phyloP scores from a whole-genome alignment of 2,888 invertebrate species.

The Euzophera pinguis region DNA sequence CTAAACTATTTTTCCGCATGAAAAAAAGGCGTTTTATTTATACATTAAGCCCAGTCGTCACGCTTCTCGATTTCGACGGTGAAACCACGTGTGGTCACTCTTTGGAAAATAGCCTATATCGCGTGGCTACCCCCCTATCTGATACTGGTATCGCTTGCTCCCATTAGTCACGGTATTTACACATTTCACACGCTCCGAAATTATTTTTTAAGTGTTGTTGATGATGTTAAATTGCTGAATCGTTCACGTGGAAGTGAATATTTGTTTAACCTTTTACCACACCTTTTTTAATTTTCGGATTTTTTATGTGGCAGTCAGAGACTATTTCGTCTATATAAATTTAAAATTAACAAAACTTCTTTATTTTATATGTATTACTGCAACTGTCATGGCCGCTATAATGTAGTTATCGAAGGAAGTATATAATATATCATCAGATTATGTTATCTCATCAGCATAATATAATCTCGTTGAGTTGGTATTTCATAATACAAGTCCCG shows the following conservation, averaged over 20 bases:
- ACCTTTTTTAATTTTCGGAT: no score
- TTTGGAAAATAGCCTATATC: constrained; percentile 57
- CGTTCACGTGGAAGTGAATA: not conserved
- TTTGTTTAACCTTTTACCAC: not conserved
- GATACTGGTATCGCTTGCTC: constrained; percentile 47
- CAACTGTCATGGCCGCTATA: no score
- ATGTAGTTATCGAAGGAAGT: no score
- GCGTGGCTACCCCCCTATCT: constrained; percentile 48
- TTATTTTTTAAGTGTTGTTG: constrained; percentile 9
- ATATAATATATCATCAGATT: no score
- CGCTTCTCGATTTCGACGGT: constrained; percentile 32
- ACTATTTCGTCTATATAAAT: no score
- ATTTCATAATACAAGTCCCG: no score
- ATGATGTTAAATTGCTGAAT: not conserved
- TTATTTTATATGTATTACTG: no score
- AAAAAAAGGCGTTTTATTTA: not conserved
- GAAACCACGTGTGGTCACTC: constrained; percentile 44
- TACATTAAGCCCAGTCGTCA: constrained; percentile 24
- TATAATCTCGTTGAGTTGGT: no score
- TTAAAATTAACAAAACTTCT: no score
- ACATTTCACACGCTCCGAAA: constrained; percentile 24
- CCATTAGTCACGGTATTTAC: constrained; percentile 47
- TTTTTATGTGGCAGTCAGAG: no score
- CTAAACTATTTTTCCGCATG: not conserved
- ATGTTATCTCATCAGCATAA: no score